Percentiles rank a stretch among this genome's conserved stretches.
Evolutionary conservation across 2,888 invertebrate species (phyloP).

Genomic region (Nineta flava): DNA sequence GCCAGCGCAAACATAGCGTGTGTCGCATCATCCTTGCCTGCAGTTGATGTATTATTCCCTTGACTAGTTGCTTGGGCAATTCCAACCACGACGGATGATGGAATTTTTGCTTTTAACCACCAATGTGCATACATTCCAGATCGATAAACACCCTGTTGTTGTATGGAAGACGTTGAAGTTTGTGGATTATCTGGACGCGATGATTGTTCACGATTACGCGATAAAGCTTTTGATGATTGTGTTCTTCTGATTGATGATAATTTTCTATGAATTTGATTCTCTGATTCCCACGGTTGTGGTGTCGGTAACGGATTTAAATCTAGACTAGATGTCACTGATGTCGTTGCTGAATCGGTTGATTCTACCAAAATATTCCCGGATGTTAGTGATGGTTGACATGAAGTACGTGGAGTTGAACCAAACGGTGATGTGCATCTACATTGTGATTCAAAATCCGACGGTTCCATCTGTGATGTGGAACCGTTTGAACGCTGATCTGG

Average conservation of each 20-base stretch:
- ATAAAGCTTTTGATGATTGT: slow-evolving; percentile 22
- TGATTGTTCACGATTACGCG: slow-evolving; percentile 22
- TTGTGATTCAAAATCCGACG: slow-evolving; percentile 47
- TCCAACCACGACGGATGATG: slow-evolving; percentile 37
- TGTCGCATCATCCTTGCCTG: slow-evolving; percentile 27
- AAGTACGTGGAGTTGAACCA: slow-evolving; percentile 53
- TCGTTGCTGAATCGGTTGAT: slow-evolving; percentile 32
- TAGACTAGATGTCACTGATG: slow-evolving; percentile 33
- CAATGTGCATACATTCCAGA: slow-evolving; percentile 82
- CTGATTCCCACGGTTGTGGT: slow-evolving; percentile 28
- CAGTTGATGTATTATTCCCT: slow-evolving; percentile 15
- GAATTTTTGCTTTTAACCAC: slow-evolving; percentile 81
- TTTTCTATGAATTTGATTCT: slow-evolving; percentile 34
- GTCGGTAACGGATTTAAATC: slow-evolving; percentile 27
- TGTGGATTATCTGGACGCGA: slow-evolving; percentile 21
- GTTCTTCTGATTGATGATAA: slow-evolving; percentile 16
- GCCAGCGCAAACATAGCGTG: neutral
- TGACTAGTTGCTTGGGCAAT: slow-evolving; percentile 20
- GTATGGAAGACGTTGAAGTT: slow-evolving; percentile 10
- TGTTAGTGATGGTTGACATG: slow-evolving; percentile 39
- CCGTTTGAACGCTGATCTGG: neutral
- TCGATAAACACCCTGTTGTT: slow-evolving; percentile 45
- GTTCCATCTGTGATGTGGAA: slow-evolving; percentile 18
- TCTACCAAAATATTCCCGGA: slow-evolving; percentile 37
- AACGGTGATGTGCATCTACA: slow-evolving; percentile 59